phyloP scores from a whole-genome alignment of 2,797 vertebrate species.

The Harpagifer antarcticus region DNA sequence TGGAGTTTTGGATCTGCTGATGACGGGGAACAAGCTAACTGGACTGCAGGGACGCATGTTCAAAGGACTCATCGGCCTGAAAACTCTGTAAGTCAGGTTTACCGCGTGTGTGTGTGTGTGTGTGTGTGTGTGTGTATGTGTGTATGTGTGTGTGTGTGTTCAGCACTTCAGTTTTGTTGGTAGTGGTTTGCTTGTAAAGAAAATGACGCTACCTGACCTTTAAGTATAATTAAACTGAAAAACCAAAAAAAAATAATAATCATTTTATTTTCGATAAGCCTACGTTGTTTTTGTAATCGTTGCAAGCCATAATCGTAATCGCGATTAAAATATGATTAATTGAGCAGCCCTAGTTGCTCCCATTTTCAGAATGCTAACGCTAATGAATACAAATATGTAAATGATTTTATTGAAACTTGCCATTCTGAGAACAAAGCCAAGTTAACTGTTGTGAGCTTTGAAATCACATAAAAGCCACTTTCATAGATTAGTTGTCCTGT shows the following conservation, averaged over 20 bases:
- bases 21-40: constrained; percentile 95
- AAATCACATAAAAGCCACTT: background rate
- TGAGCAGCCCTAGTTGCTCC: background rate
- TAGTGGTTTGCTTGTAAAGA: background rate
- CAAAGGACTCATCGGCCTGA: constrained; percentile 90
- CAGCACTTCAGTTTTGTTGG: background rate
- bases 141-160: background rate
- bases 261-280: no score
- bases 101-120: background rate
- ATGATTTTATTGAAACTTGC: background rate
- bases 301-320: no score
- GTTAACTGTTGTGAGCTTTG: background rate
- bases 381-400: constrained; percentile 2
- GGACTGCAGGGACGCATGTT: constrained; percentile 92
- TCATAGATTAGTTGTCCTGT: background rate
- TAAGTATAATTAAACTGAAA: no score
- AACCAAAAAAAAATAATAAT: no score
- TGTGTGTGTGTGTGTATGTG: background rate
- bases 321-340: no score
- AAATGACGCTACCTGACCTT: background rate
- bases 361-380: background rate
- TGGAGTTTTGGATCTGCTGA: constrained; percentile 91
- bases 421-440: background rate
- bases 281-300: no score
- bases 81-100: constrained; percentile 90